Conservation (phyloP, 2,797 vertebrate species). For the Vireo griseus region DNA sequence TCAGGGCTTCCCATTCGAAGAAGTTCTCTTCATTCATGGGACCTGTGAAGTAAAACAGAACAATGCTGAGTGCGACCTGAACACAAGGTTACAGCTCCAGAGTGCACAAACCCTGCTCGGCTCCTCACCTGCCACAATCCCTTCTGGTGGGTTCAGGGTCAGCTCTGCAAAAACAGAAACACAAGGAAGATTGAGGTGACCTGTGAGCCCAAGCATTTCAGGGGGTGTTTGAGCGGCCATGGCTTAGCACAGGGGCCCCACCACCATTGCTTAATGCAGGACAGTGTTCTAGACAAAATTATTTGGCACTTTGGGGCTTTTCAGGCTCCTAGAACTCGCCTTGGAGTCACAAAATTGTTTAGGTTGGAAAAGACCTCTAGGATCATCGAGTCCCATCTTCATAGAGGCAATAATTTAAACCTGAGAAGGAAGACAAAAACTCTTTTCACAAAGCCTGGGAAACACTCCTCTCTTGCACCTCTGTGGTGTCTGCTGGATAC, state of each 20-base stretch:
- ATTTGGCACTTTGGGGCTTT: neutral
- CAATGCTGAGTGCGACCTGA: neutral
- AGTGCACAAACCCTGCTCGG: neutral
- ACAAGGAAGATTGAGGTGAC: neutral
- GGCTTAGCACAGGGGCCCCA: neutral
- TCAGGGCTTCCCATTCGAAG: conserved; percentile 97
- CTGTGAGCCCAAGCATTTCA: rapidly evolving
- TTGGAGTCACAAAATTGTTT: neutral
- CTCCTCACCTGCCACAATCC: conserved; percentile 93
- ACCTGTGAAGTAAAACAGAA: conserved; percentile 71
- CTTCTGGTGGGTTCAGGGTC: conserved; percentile 95
- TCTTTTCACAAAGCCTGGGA: neutral
- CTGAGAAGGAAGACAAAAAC: neutral
- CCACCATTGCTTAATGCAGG: neutral
- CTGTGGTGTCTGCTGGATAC: neutral
- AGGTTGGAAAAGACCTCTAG: neutral
- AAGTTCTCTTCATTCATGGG: conserved; percentile 98
- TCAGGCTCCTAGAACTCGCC: neutral
- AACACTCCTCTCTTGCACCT: neutral
- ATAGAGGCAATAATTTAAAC: neutral
- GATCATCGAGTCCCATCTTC: rapidly evolving
- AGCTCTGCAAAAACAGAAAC: conserved; percentile 80
- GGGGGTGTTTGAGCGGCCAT: rapidly evolving
- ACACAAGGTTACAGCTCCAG: neutral
- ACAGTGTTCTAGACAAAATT: neutral